phyloP scores from a whole-genome alignment of 2,797 vertebrate species.

The Champsocephalus esox region DNA sequence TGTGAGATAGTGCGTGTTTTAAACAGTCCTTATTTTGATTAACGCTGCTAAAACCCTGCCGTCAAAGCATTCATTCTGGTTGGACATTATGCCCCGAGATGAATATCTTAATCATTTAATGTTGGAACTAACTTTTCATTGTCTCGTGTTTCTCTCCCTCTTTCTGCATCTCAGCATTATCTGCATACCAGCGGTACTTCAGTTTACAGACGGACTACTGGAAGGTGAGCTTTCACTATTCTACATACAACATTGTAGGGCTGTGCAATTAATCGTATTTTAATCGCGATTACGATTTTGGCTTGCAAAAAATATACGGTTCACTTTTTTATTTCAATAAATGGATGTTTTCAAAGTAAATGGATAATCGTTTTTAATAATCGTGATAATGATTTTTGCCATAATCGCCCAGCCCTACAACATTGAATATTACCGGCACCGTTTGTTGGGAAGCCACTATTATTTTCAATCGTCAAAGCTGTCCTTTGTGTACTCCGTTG shows the following conservation, averaged over 20 bases:
- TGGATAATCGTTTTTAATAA: too few species aligned
- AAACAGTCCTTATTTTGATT: background rate
- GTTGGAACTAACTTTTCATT: constrained; percentile 12
- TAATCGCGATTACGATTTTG: too few species aligned
- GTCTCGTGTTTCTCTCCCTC: constrained; percentile 3
- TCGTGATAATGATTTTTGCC: too few species aligned
- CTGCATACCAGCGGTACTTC: constrained; percentile 99
- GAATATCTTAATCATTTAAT: constrained; percentile 5
- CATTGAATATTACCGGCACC: background rate
- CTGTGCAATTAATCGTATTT: too few species aligned
- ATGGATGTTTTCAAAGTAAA: too few species aligned
- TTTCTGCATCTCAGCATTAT: constrained; percentile 89
- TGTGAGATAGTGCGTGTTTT: background rate
- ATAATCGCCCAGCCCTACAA: background rate
- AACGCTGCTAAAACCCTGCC: constrained; percentile 2
- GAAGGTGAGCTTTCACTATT: constrained; percentile 88
- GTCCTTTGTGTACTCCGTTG: background rate
- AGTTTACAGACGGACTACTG: constrained; percentile 99
- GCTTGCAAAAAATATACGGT: too few species aligned
- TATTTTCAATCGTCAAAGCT: background rate
- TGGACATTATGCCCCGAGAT: background rate
- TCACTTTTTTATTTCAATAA: too few species aligned
- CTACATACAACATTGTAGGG: background rate
- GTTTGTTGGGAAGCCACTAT: background rate
- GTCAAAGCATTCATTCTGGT: background rate